Percentiles rank a stretch among this genome's conserved stretches.
These are phyloP conservation scores for Cheilosia grossa DNA, from an alignment of 2,888 invertebrate species.

Conservation along the genomic window DNA sequence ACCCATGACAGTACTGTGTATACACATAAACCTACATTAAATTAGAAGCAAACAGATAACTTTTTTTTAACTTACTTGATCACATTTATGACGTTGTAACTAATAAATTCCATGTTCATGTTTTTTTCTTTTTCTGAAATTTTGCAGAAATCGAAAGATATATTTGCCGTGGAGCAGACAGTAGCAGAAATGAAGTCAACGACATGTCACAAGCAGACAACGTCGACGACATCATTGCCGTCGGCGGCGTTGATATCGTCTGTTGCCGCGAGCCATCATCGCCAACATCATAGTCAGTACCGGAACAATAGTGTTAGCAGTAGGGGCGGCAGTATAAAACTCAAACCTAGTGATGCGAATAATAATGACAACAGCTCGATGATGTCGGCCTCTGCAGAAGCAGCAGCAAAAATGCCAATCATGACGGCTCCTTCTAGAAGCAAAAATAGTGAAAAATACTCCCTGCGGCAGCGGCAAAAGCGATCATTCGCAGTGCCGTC, in stretches of 20 bases:
- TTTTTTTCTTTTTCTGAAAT: constrained; percentile 21
- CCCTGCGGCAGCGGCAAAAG: constrained; percentile 87
- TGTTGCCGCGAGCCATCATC: constrained; percentile 48
- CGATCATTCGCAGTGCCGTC: constrained; percentile 79
- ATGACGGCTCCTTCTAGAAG: constrained; percentile 78
- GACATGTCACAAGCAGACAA: constrained; percentile 62
- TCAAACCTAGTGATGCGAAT: constrained; percentile 69
- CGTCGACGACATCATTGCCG: constrained; percentile 51
- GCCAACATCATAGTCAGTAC: constrained; percentile 60
- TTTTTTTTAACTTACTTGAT: constrained; percentile 4
- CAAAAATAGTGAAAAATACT: constrained; percentile 86
- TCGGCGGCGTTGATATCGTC: constrained; percentile 57
- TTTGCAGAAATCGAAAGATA: constrained; percentile 52
- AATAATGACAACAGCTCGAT: constrained; percentile 69
- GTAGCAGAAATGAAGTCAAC: constrained; percentile 65
- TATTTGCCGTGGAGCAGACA: constrained; percentile 38
- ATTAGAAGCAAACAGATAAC: constrained; percentile 2
- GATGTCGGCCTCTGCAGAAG: constrained; percentile 75
- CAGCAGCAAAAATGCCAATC: constrained; percentile 76
- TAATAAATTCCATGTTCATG: constrained; percentile 38
- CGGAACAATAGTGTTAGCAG: constrained; percentile 50
- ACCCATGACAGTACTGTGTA: not conserved
- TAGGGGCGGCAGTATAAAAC: constrained; percentile 45
- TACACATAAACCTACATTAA: not conserved
- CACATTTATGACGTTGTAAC: constrained; percentile 29